Evolutionary conservation across 2,797 vertebrate genomes (phyloP), one percentile per base, ranked within the genome.

Genomic region (Peromyscus attwateri): DNA sequence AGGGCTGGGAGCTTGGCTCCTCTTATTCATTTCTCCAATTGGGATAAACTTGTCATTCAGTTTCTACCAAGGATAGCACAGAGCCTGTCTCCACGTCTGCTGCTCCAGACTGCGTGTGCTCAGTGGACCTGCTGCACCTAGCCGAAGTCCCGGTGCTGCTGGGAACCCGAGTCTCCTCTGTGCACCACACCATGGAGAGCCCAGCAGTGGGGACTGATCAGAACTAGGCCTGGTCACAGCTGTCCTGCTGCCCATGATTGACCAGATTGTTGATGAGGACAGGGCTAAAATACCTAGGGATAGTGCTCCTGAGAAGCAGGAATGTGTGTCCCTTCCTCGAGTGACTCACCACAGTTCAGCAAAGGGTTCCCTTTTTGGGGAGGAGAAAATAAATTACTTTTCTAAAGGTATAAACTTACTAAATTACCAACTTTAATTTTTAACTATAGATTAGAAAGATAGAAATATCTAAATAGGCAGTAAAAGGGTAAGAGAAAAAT

Each of bases 401-500:
- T 25, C 52, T 19, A 62, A 87, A 40, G 40, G 6, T 62, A 62
- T 75, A n/a, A 66, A 31, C 29, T 62, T 92, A 94, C 46, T 92
- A 87, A 13, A 52, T 52, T 11, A 27, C 55, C 62, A 52, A 66
- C 46, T 82, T 81, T 43, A 34, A 40, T 80, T 82, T 52, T 89
- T 57, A 96, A 46, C 43, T 75, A 6, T 66, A 57, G 11, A 52
- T 34, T 57, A 80, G 81, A 88, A 95, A 96, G 25, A 89, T 81
- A 7, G 62, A 84, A 91, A 43, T 95, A 77, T 13, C 92, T 73
- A 91, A 91, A 34, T 79, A 60, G 40, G 16, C 46, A 71, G 21
- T 94, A 77, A 73, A 85, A 29, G 6, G 49, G 6, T 84, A 84
- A 66, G 29, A 96, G n/a, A 88, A 77, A 88, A 83, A 62, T 73